Percentiles rank a stretch among this genome's conserved stretches.
Conservation (phyloP, 2,888 invertebrate species). For the Cerceris rybyensis region DNA sequence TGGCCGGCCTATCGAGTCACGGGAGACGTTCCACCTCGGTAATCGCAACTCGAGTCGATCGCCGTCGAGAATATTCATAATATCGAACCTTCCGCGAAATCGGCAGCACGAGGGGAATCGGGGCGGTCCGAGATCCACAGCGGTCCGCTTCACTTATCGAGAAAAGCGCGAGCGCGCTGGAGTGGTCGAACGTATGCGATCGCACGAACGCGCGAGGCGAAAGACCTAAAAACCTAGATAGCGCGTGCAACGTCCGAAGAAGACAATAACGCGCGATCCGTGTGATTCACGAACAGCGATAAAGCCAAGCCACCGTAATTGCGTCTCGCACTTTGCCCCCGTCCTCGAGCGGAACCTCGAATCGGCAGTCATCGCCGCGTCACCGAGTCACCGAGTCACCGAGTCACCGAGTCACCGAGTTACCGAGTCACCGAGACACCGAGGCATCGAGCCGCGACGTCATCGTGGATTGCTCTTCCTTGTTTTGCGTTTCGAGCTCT, state of each 20-base stretch:
- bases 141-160: no score
- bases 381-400: neutral
- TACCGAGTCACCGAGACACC: neutral
- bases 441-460: neutral
- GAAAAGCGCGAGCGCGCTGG: neutral
- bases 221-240: constrained; percentile 65
- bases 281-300: constrained; percentile 78
- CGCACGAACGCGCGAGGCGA: constrained; percentile 9
- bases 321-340: constrained; percentile 79
- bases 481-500: neutral
- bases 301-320: constrained; percentile 76
- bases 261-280: constrained; percentile 71
- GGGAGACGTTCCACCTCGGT: neutral
- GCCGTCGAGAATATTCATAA: neutral
- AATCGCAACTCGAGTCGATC: neutral
- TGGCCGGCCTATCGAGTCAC: constrained; percentile 1
- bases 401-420: neutral
- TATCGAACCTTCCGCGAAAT: neutral
- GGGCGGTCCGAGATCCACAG: no score
- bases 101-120: neutral
- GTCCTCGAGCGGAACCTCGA: constrained; percentile 30
- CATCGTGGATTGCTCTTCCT: neutral
- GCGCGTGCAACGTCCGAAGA: constrained; percentile 57
- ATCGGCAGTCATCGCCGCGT: no score
- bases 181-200: neutral